Percentiles rank a stretch among this genome's conserved stretches.
Conservation (phyloP, 2,888 invertebrate species). For the Argynnis bischoffii region DNA sequence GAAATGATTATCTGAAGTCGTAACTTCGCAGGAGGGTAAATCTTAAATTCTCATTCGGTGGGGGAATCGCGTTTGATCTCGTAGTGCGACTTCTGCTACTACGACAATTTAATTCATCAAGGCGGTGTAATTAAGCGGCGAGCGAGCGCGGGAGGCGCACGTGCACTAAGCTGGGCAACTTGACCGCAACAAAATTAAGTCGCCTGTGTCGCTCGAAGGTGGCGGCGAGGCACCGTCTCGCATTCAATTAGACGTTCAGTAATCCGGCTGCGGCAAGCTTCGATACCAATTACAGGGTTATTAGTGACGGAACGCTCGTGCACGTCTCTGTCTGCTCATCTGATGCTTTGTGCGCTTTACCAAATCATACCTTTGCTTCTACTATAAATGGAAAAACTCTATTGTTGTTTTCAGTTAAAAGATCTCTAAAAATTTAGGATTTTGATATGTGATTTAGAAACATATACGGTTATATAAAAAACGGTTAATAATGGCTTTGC, state of each 20-base stretch:
- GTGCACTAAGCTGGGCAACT: constrained; percentile 71
- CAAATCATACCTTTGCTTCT: constrained; percentile 30
- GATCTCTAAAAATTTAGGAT: background rate
- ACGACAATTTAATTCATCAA: constrained; percentile 73
- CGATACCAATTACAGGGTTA: constrained; percentile 82
- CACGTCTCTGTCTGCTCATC: constrained; percentile 52
- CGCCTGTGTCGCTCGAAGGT: constrained; percentile 55
- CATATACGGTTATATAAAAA: too few relatives aligned
- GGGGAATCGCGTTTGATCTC: constrained; percentile 70
- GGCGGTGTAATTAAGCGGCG: constrained; percentile 67
- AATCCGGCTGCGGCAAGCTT: constrained; percentile 80
- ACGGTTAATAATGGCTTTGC: too few relatives aligned
- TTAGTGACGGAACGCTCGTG: constrained; percentile 74
- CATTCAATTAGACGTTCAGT: constrained; percentile 82
- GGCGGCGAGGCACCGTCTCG: constrained; percentile 67
- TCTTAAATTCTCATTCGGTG: constrained; percentile 58
- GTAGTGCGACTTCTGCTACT: constrained; percentile 52
- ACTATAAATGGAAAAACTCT: constrained; percentile 10
- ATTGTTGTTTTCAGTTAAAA: background rate
- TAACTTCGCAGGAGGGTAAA: constrained; percentile 66
- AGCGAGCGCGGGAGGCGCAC: constrained; percentile 58
- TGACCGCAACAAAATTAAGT: constrained; percentile 76
- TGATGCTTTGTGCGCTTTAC: constrained; percentile 38
- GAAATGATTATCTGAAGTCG: constrained; percentile 75
- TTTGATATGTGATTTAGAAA: background rate